Conservation (phyloP, 2,113 vertebrate species). For the Nettapus auritus region DNA sequence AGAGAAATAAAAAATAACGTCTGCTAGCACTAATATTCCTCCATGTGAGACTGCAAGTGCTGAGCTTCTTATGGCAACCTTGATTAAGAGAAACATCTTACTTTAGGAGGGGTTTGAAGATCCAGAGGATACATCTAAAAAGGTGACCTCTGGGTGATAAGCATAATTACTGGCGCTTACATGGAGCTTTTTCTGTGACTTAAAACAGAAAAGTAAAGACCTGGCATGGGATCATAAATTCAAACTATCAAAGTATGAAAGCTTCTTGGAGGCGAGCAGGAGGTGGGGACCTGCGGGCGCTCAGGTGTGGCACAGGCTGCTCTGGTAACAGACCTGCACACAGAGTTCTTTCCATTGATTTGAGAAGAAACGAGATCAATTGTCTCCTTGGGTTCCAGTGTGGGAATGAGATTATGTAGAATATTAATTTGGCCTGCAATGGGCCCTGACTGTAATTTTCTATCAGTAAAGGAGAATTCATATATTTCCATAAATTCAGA, state of each 20-base stretch:
- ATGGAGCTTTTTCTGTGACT: not conserved
- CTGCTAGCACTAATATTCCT: not conserved
- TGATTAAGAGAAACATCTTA: constrained; percentile 4
- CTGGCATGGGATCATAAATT: not conserved
- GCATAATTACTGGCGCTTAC: not conserved
- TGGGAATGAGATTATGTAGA: constrained; percentile 55
- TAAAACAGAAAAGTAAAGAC: not conserved
- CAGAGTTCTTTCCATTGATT: constrained; percentile 13
- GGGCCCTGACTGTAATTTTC: constrained; percentile 64
- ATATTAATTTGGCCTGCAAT: constrained; percentile 56
- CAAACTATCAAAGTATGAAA: not conserved
- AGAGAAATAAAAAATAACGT: constrained; percentile 37
- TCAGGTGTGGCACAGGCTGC: not conserved
- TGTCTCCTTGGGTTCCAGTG: constrained; percentile 41
- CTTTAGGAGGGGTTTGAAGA: not conserved
- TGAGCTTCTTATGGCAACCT: not conserved
- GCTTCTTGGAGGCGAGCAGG: not conserved
- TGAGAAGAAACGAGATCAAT: constrained; percentile 47
- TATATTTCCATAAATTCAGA: constrained; percentile 68
- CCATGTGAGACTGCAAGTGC: not conserved
- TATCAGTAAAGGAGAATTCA: constrained; percentile 62
- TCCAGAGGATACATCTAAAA: not conserved
- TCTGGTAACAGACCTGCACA: not conserved
- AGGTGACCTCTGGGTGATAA: not conserved
- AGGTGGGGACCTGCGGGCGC: not conserved